Evolutionary conservation across 2,888 invertebrate species (phyloP), one percentile per base, ranked within the genome.

Genomic region (Tanypteryx hageni): DNA sequence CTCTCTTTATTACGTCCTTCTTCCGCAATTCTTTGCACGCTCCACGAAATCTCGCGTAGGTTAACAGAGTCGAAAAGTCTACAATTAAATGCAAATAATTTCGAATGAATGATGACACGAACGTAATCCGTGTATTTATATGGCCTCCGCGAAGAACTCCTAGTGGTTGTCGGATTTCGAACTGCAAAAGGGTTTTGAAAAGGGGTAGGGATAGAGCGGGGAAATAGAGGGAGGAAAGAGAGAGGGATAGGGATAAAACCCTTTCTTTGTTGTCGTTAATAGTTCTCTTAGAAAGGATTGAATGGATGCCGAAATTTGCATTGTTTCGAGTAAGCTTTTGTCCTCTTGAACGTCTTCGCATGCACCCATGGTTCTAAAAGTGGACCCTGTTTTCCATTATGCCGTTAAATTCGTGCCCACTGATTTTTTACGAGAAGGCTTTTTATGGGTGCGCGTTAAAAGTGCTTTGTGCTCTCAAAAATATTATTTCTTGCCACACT

Each of bases 31-130:
- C 68, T 68, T 13, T 11, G 76, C 22, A 76, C 22, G 22, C 16
- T 4, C 22, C 22, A 76, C 22, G 22, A 22, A 76, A 27, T 27
- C 76, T 76, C 27, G 22, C 22, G 76, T 76, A 76, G 11, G 27
- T 27, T 22, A 76, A 76, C 76, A 27, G 76, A 76, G 76, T 76
- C 76, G 76, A 27, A 76, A 76, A 76, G 76, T 76, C 76, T 76
- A 27, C n/a, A 76, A 76, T 76, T 76, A 76, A 76, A 76, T 76
- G 22, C 76, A 76, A 76, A 76, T 76, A 76, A 76, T 76, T 76
- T 76, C 22, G 76, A 76, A 27, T 76, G 76, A 76, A 76, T 76
- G 76, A 22, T 22, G 76, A 76, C 76, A 27, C 76, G 76, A 22
- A 22, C 76, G 22, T 27, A 27, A 13, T 76, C 76, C 27, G 22